Conservation (phyloP, 1,140 invertebrate genomes). For the Marisa cornuarietis region DNA sequence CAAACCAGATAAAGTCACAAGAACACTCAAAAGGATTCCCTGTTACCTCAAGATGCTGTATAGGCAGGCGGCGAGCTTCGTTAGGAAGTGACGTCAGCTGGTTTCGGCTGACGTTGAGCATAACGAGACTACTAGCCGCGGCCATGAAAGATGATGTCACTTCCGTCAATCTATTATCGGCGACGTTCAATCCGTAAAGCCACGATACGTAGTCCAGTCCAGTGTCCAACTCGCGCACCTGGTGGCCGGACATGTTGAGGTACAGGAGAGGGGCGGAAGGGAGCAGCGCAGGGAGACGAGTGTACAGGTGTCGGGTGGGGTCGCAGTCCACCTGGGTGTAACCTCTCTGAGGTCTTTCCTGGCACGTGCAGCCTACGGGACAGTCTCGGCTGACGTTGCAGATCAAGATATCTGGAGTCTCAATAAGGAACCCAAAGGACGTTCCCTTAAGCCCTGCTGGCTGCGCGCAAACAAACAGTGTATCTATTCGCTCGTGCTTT, state of each 20-base stretch:
- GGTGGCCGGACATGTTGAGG: not conserved
- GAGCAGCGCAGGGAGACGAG: not conserved
- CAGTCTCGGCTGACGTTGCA: conserved; percentile 13
- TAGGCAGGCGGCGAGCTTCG: not conserved
- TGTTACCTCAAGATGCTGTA: not conserved
- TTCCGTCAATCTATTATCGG: not conserved
- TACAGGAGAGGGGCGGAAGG: not conserved
- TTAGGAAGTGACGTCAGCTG: not conserved
- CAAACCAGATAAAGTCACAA: not conserved
- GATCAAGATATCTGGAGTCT: conserved; percentile 5
- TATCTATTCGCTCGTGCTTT: not conserved
- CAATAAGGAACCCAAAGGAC: not conserved
- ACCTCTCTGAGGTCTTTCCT: not conserved
- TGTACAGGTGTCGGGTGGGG: not conserved
- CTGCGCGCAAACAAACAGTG: not conserved
- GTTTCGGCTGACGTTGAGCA: not conserved
- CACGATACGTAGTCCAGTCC: not conserved
- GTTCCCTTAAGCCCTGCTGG: not conserved
- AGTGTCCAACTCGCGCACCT: not conserved
- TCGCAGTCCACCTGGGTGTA: conserved; percentile 3
- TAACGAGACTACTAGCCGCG: not conserved
- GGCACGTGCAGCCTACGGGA: conserved; percentile 11
- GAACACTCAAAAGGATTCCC: not conserved
- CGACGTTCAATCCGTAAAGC: not conserved
- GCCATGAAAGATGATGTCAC: not conserved